Base-by-base conservation (phyloP, 2,113 vertebrate species). In the Peromyscus polionotus region DNA sequence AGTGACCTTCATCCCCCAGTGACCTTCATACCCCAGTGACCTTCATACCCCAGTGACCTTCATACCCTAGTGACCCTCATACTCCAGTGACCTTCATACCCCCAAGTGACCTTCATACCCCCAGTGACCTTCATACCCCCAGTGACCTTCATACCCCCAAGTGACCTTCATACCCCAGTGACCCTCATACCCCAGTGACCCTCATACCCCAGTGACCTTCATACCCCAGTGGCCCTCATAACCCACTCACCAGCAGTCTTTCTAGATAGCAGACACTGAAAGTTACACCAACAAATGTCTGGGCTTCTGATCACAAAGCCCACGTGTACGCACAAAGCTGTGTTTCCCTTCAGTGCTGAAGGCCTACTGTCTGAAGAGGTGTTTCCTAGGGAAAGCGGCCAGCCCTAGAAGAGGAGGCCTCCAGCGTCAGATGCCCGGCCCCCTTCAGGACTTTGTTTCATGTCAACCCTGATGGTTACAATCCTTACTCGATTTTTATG, bases 401-500 rank as follows among this genome's bases (percentile, higher is more conserved):
- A 72, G 33, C 48, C 72, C 48, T 39, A 20, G 19, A 48, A 65
- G n/a, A 88, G 76, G 36, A 1, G 28, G 3, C 28, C 7, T 88
- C 17, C 13, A 59, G 61, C 51, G 81, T 90, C 28, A 42, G 31
- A 39, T 39, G 57, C 5, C 75, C 42, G 42, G 42, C 14, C 0
- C 28, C 17, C 5, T 48, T n/a, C 54, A 90, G 31, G 33, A 59
- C 36, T 70, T n/a, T 54, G 33, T 42, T 12, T 80, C 26, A 88
- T 54, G 45, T 84, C 26, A 81, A 65, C 2, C 67, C 19, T 61
- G 19, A 88, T 79, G 14, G 9, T 57, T 83, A 28, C 80, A 92
- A 57, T 92, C 7, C 14, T 86, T 76, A 86, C 75, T 92, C 6
- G 80, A 39, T 39, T 75, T 92, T 92, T 90, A 70, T 90, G 54